Evolutionary conservation across 1,140 invertebrate genomes (phyloP).

Genomic region (Drosophila orena): DNA sequence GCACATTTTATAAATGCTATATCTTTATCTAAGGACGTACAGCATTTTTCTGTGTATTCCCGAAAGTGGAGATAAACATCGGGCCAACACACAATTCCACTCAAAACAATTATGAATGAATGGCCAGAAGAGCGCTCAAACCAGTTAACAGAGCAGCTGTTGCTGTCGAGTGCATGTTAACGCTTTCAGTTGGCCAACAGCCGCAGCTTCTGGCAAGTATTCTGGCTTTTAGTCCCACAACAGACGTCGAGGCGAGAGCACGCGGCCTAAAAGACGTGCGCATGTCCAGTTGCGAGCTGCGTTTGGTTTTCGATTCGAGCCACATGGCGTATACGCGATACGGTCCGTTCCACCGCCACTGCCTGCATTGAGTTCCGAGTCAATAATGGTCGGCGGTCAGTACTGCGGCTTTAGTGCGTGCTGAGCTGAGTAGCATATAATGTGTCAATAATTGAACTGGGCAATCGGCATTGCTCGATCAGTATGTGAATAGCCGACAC

Average conservation of each 20-base stretch:
- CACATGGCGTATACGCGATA: conserved; percentile 71
- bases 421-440: conserved; percentile 27
- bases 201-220: conserved; percentile 22
- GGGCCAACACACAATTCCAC: conserved; percentile 39
- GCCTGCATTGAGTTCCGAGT: conserved; percentile 35
- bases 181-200: conserved; percentile 25
- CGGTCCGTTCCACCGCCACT: conserved; percentile 12
- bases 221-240: conserved; percentile 56
- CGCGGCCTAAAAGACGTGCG: conserved; percentile 49
- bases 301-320: conserved; percentile 31
- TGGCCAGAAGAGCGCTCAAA: conserved; percentile 31
- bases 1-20: neutral
- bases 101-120: conserved; percentile 81
- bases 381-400: conserved; percentile 45
- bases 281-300: conserved; percentile 40
- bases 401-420: conserved; percentile 23
- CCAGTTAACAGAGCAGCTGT: conserved; percentile 60
- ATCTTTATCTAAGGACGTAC: too few species aligned
- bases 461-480: conserved; percentile 22
- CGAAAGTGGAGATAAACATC: conserved; percentile 8
- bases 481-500: conserved; percentile 26
- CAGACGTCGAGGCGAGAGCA: conserved; percentile 67
- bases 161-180: conserved; percentile 50
- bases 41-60: conserved; percentile 12
- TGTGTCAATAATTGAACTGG: conserved; percentile 42